Base-by-base conservation (phyloP, 2,113 vertebrate species). In the Aptenodytes patagonicus region DNA sequence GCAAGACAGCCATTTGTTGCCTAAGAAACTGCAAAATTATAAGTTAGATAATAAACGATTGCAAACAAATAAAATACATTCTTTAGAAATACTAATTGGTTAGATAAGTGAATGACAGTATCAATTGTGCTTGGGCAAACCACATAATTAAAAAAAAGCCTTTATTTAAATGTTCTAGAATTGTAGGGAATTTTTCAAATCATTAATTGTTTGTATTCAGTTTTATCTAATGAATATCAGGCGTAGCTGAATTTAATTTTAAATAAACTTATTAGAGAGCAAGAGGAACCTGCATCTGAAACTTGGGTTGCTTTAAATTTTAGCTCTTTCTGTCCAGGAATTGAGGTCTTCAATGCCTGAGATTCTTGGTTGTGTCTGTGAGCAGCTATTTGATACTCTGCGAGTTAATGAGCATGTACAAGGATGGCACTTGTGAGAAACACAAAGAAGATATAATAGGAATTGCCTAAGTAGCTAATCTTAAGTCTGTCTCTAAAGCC, bases 1-100 rank as follows among this genome's bases (percentile, higher is more conserved):
- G 94, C 91, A 96, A 98, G 89, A 84, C 90, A 90, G 89, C 66
- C 60, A 91, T 97, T 98, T 95, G 81, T 96, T 95, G 87, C 93
- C 87, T 94, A 85, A 97, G 94, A 98, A 97, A 91, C 94, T 89
- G 62, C 64, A 91, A 82, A 98, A 98, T 98, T 97, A 94, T 55
- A 90, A 87, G 36, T 87, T 92, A 95, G 93, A 94, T 97, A 97
- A 96, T 95, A 97, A 96, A 95, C 95, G 90, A 97, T 94, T 96
- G 66, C 29, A 79, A 97, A 96, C 85, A 98, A 97, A 95, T 97
- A 94, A 94, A 98, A 85, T 89, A 83, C 24, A 80, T 94, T 95
- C 82, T 97, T 97, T 91, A 96, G 94, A 98, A 97, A 95, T 69
- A 70, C 47, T 98, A 97, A 97, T 97, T 97, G 87, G 84, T 84